Base-by-base conservation (phyloP, 2,113 vertebrate genomes). In the Mionectes macconnelli region DNA sequence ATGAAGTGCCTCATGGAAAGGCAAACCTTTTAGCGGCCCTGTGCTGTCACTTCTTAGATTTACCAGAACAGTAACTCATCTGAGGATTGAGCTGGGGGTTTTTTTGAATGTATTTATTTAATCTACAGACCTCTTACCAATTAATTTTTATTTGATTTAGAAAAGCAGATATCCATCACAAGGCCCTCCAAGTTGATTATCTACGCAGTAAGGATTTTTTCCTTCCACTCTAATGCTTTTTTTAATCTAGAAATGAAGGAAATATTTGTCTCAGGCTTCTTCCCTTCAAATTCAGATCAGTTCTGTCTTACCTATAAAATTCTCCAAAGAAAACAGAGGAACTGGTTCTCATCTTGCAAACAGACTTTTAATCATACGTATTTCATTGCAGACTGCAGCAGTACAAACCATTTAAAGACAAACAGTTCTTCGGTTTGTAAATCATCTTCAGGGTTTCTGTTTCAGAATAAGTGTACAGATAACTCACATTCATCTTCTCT, bases 401-500 rank as follows among this genome's bases (percentile, higher is more conserved):
- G 55, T 47, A 56, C 72, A 91, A 63, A 67, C 53, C 49, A 64
- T 52, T 92, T 64, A 87, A 85, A 96, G 39, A 84, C 55, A 84
- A 84, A 80, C 37, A 63, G 75, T 62, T 75, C 77, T 85, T 77
- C 50, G 64, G 45, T 89, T 82, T 84, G 69, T 90, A 95, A 90
- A 94, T 77, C 66, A 90, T 75, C 80, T 84, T 88, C 66, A 70
- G 62, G 55, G 62, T 56, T 92, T 93, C 60, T 87, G 50, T 72
- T 96, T 93, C 76, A 33, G 40, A 80, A 86, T 72, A 87, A 89
- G 69, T 9, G 35, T 70, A 56, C 69, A 55, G 57, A 90, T 87
- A 93, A 57, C 76, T 94, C 91, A 39, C 87, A 67, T 96, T 97
- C 92, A 47, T 90, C 78, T 96, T 93, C 76, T 80, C 50, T 89